A percentile compares a stretch with the other conserved stretches of the same genome.
Evolutionary conservation across 2,888 invertebrate species (phyloP).

Genomic region (Synanthedon formicaeformis): DNA sequence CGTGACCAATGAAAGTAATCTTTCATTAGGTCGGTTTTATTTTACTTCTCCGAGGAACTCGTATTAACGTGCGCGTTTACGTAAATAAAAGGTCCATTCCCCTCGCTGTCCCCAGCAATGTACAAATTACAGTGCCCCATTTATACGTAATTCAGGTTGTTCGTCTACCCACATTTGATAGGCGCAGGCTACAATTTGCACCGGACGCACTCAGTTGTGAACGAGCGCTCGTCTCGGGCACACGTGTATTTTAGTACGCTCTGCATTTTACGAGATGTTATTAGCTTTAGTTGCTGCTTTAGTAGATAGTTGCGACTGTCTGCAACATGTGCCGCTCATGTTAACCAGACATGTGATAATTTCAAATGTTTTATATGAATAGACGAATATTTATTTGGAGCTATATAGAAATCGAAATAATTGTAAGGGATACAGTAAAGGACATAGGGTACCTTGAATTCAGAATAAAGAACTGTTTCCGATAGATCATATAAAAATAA

Average conservation of each 20-base stretch:
- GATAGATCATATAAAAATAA: too few species aligned
- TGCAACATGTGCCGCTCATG: neutral
- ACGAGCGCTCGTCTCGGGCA: conserved; percentile 22
- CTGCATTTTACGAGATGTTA: conserved; percentile 43
- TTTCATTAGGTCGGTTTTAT: neutral
- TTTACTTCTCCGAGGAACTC: neutral
- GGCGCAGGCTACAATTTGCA: conserved; percentile 45
- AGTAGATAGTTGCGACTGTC: conserved; percentile 4
- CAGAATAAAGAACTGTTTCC: too few species aligned
- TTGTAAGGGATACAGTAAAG: too few species aligned
- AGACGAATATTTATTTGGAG: too few species aligned
- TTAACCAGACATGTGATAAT: neutral
- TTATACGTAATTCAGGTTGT: conserved; percentile 44
- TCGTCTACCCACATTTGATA: conserved; percentile 35
- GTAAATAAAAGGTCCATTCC: conserved; percentile 25
- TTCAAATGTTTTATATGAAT: too few species aligned
- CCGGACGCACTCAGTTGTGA: conserved; percentile 45
- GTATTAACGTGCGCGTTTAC: neutral
- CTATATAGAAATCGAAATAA: too few species aligned
- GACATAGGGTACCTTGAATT: too few species aligned
- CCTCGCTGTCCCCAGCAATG: conserved; percentile 28
- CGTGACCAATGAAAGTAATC: too few species aligned
- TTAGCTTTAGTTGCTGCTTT: conserved; percentile 5
- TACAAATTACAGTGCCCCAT: conserved; percentile 50
- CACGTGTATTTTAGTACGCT: conserved; percentile 52